A percentile compares a stretch with the other conserved stretches of the same genome.
These are phyloP conservation scores for Stegostoma tigrinum DNA, from an alignment of 2,113 vertebrate genomes.

Conservation along the genomic window DNA sequence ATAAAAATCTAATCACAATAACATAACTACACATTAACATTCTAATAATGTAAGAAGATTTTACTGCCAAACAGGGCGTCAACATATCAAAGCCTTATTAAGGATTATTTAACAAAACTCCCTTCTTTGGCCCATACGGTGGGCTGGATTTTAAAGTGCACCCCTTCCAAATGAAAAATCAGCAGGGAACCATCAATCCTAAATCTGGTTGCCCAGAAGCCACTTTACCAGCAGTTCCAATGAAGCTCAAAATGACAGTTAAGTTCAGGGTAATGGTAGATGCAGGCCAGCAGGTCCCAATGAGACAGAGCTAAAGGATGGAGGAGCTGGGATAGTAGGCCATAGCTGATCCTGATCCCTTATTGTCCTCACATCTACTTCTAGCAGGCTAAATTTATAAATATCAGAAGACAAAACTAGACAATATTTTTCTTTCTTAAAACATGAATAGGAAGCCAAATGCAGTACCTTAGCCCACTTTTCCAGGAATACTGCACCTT, in stretches of 20 bases:
- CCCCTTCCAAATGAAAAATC: no score
- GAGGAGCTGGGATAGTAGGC: no score
- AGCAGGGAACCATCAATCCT: no score
- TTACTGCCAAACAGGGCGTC: background rate
- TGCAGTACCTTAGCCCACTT: background rate
- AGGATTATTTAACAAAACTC: background rate
- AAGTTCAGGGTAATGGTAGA: no score
- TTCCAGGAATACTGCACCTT: background rate
- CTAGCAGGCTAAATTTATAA: background rate
- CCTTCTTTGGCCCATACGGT: background rate
- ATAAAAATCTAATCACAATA: conserved; percentile 8
- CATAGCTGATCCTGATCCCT: background rate
- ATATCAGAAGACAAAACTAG: background rate
- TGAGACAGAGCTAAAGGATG: no score
- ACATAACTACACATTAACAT: background rate
- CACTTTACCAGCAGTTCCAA: no score
- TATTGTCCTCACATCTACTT: background rate
- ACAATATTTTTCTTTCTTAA: background rate
- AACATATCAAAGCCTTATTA: background rate
- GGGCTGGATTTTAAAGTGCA: no score
- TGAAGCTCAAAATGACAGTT: no score
- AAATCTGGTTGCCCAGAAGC: no score
- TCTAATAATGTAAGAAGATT: background rate
- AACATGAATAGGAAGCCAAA: background rate
- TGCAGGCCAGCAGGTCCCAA: no score